A percentile compares a stretch with the other conserved stretches of the same genome.
These are phyloP conservation scores for Epicampocera succincta DNA, from an alignment of 2,888 invertebrate species.

Conservation along the genomic window DNA sequence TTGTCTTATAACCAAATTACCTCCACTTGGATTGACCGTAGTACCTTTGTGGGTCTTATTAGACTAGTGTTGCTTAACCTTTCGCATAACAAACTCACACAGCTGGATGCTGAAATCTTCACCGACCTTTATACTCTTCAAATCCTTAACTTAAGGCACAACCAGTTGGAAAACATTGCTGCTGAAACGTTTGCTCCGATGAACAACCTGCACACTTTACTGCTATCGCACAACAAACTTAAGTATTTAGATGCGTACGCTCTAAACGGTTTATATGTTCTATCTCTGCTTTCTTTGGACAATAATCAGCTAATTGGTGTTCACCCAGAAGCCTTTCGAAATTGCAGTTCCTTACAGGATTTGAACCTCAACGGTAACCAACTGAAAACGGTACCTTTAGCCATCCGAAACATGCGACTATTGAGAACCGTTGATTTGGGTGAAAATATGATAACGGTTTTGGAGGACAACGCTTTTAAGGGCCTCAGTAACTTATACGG, in stretches of 20 bases:
- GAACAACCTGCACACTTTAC: conserved; percentile 94
- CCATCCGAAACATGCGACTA: conserved; percentile 91
- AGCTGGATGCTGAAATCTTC: conserved; percentile 91
- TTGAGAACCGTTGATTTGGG: conserved; percentile 94
- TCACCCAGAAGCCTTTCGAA: conserved; percentile 93
- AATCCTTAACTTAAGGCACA: conserved; percentile 92
- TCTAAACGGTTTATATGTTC: conserved; percentile 92
- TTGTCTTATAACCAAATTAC: conserved; percentile 93
- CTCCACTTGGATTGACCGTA: conserved; percentile 92
- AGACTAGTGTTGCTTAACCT: conserved; percentile 93
- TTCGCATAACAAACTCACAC: conserved; percentile 91
- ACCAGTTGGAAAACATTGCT: conserved; percentile 90
- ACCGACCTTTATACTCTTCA: conserved; percentile 92
- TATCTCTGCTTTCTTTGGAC: conserved; percentile 92
- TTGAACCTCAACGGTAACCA: conserved; percentile 94
- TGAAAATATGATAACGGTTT: conserved; percentile 91
- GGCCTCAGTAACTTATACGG: conserved; percentile 93
- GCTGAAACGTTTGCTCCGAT: conserved; percentile 94
- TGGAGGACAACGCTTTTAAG: conserved; percentile 91
- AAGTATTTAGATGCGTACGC: conserved; percentile 92
- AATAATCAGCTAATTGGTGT: conserved; percentile 92
- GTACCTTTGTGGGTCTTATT: conserved; percentile 93
- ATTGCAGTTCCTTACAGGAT: conserved; percentile 94
- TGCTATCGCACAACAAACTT: conserved; percentile 92
- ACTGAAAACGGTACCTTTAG: conserved; percentile 90